These are phyloP conservation scores for Polypedilum vanderplanki DNA, from an alignment of 1,140 invertebrate genomes.

Conservation along the genomic window DNA sequence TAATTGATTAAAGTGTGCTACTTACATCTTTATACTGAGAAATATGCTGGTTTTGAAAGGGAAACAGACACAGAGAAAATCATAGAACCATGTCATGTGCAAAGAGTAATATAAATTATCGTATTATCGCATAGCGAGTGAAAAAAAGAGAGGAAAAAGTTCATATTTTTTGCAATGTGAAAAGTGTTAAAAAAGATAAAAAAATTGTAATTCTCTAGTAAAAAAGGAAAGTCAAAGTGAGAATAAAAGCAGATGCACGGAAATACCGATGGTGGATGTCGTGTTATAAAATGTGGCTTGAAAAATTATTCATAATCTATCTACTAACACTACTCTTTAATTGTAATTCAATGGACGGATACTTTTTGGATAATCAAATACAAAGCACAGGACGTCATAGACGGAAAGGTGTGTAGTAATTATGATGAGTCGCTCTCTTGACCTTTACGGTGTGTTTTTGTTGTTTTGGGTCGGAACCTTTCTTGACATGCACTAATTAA, in stretches of 20 bases:
- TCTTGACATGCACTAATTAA: neutral
- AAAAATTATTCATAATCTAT: constrained; percentile 28
- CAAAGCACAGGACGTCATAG: constrained; percentile 25
- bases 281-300: constrained; percentile 16
- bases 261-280: neutral
- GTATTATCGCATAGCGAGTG: neutral
- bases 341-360: constrained; percentile 24
- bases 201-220: constrained; percentile 1
- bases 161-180: too few relatives aligned
- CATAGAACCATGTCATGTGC: neutral
- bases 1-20: too few relatives aligned
- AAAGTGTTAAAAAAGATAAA: neutral
- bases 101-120: constrained; percentile 4
- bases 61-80: neutral
- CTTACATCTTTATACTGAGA: too few relatives aligned
- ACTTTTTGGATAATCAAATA: constrained; percentile 27
- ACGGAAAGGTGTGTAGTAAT: neutral
- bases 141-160: neutral
- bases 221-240: neutral
- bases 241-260: constrained; percentile 11
- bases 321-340: constrained; percentile 9
- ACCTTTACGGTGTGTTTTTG: too few relatives aligned
- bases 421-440: too few relatives aligned
- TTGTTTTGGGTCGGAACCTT: neutral
- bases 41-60: too few relatives aligned